Percentiles rank a stretch among this genome's conserved stretches.
These are phyloP conservation scores for Tuta absoluta DNA, from an alignment of 2,888 invertebrate genomes.

Conservation along the genomic window DNA sequence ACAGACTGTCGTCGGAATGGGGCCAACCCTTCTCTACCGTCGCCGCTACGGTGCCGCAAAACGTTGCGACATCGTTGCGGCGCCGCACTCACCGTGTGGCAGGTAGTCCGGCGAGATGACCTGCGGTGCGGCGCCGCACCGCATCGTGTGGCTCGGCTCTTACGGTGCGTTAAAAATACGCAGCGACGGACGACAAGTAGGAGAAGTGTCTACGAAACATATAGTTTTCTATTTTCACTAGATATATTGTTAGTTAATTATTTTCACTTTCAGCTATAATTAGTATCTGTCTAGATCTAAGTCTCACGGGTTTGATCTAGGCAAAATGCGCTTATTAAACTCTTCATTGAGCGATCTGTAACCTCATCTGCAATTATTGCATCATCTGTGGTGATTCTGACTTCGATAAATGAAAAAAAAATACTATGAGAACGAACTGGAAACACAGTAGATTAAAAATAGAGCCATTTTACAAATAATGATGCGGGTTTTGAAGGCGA, in stretches of 20 bases:
- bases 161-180: too few species aligned
- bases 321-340: background rate
- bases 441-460: background rate
- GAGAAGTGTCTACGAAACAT: too few species aligned
- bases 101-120: too few species aligned
- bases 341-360: background rate
- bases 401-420: background rate
- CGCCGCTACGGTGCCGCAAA: too few species aligned
- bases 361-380: background rate
- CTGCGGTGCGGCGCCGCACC: too few species aligned
- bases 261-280: background rate
- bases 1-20: too few species aligned
- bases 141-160: too few species aligned
- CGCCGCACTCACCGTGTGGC: too few species aligned
- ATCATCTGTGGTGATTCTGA: slow-evolving; percentile 2
- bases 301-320: background rate
- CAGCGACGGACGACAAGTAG: too few species aligned
- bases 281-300: background rate
- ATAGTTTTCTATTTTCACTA: too few species aligned
- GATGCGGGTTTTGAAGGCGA: background rate
- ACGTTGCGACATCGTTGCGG: too few species aligned
- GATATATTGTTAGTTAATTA: background rate
- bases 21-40: too few species aligned
- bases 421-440: background rate
- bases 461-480: background rate